phyloP scores from a whole-genome alignment of 2,113 vertebrate species.

The Orcinus orca region DNA sequence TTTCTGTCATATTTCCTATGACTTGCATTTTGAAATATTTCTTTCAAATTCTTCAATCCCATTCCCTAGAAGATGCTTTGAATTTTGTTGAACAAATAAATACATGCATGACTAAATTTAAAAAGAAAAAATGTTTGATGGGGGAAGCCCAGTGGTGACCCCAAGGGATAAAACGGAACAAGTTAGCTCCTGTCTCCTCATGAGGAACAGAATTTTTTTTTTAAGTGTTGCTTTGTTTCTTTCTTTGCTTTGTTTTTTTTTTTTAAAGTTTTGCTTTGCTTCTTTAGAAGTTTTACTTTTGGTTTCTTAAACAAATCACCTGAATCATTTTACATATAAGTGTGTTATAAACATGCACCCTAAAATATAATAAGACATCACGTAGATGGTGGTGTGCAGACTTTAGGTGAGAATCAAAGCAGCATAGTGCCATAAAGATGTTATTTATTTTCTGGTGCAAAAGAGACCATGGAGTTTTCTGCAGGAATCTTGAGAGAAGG shows the following conservation, averaged over 20 bases:
- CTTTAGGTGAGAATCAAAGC: not conserved
- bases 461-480: not conserved
- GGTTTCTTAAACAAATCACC: not conserved
- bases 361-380: not conserved
- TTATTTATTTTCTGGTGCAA: not conserved
- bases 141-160: not conserved
- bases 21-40: slow-evolving; percentile 27
- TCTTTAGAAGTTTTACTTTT: too few relatives aligned
- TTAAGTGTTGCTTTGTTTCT: not conserved
- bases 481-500: not conserved
- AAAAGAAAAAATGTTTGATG: not conserved
- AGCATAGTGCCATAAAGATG: not conserved
- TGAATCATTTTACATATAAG: not conserved
- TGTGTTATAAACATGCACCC: not conserved
- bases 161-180: not conserved
- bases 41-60: not conserved
- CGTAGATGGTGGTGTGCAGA: not conserved
- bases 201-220: not conserved
- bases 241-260: too few relatives aligned
- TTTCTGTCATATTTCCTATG: not conserved
- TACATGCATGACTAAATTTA: not conserved
- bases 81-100: slow-evolving; percentile 5
- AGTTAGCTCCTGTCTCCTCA: not conserved
- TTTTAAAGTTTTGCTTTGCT: too few relatives aligned
- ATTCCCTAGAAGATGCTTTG: not conserved